Base-by-base conservation (phyloP, 2,888 invertebrate species). In the Phaedon cochleariae region DNA sequence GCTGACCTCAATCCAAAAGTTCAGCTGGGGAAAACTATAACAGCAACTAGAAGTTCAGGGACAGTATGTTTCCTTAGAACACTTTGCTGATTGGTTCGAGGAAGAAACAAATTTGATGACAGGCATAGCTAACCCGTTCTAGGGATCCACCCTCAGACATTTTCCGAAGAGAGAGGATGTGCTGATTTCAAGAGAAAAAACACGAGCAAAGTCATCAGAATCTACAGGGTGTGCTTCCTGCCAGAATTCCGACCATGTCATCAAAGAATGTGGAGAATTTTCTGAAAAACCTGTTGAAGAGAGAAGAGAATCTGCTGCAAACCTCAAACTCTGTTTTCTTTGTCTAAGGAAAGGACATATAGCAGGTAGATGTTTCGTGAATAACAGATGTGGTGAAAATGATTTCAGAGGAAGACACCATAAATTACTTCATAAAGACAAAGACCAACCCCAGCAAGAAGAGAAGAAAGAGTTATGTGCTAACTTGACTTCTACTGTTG, bases 81-180 rank as follows among this genome's bases (percentile, higher is more conserved):
- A 48, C 12, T 61, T 54, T 54, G 54, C 15, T 29, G 54, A 54
- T 2, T 54, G 54, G 34, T 54, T 29, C 18, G 15, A 51, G 4
- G 51, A 34, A 51, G 21, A 59, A 59, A 49, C 29, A 3, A 54
- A 15, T 18, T 34, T 18, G 18, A 54, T 54, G 54, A 17, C 48
- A 5, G 7, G 15, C 4, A 15, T 48, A 12, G 17, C 2, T 7
- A 48, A 48, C 17, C 48, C 48, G 17, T 48, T 17, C 18, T 17
- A 48, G 7, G 7, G 5, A 17, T 15, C 18, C 12, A 17, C 4
- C 48, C 7, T 7, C 26, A 26, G 26, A 26, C 26, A 26, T 5
- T 26, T 5, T 26, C 26, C 26, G 18, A 48, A 17, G 48, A 48
- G 17, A 48, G 18, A 48, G 21, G 17, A 48, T 48, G 48, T 48